These are phyloP conservation scores for Syngnathus typhle DNA, from an alignment of 2,113 vertebrate species.

Conservation along the genomic window DNA sequence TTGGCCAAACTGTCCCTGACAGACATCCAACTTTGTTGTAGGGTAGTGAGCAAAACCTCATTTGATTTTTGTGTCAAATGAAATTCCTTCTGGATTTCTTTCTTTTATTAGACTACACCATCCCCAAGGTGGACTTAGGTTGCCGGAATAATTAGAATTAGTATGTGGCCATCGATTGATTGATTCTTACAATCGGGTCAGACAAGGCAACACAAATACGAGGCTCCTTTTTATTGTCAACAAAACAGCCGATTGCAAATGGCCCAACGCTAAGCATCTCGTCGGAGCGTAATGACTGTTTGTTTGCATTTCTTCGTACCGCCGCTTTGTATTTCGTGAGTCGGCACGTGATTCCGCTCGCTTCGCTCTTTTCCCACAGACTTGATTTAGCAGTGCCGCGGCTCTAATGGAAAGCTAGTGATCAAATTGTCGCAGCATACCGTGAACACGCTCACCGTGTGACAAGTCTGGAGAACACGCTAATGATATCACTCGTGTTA, in stretches of 20 bases:
- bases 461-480: constrained; percentile 34
- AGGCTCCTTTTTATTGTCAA: not conserved
- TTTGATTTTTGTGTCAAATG: too few species aligned
- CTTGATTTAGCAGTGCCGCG: constrained; percentile 42
- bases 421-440: constrained; percentile 53
- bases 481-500: constrained; percentile 59
- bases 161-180: not conserved
- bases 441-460: constrained; percentile 54
- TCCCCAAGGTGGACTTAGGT: not conserved
- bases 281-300: not conserved
- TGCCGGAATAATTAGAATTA: not conserved
- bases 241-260: constrained; percentile 2
- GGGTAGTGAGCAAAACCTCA: too few species aligned
- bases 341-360: constrained; percentile 32
- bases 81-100: too few species aligned
- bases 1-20: too few species aligned
- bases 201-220: not conserved
- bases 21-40: too few species aligned
- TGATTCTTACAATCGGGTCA: not conserved
- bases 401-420: constrained; percentile 38
- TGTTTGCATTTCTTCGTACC: constrained; percentile 11
- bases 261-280: not conserved
- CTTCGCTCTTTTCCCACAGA: constrained; percentile 43
- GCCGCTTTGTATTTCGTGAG: constrained; percentile 20
- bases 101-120: too few species aligned